phyloP scores from a whole-genome alignment of 2,797 vertebrate species.

The Thalassophryne amazonica region DNA sequence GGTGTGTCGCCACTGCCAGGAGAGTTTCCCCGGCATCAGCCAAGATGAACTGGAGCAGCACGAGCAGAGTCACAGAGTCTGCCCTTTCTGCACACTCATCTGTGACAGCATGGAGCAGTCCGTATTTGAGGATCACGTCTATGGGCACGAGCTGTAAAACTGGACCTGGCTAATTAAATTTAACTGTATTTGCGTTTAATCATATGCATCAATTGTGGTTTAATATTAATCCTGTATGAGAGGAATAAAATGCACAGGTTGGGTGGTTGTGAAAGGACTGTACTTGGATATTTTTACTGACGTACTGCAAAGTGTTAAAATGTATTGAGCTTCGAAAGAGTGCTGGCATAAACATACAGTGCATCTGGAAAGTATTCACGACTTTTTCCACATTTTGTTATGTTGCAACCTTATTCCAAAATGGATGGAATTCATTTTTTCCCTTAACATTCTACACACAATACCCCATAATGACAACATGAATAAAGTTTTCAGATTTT shows the following conservation, averaged over 20 bases:
- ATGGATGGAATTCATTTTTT: too few species aligned
- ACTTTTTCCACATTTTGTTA: too few species aligned
- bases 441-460: too few species aligned
- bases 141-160: slow-evolving; percentile 68
- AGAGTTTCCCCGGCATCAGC: slow-evolving; percentile 72
- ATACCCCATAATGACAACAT: too few species aligned
- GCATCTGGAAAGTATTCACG: too few species aligned
- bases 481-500: too few species aligned
- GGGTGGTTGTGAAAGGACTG: not conserved
- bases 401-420: too few species aligned
- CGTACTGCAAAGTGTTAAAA: not conserved
- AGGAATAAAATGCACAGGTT: not conserved
- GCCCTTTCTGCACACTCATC: slow-evolving; percentile 77
- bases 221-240: not conserved
- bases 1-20: slow-evolving; percentile 71
- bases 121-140: slow-evolving; percentile 77
- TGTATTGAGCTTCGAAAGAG: too few species aligned
- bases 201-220: not conserved
- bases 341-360: too few species aligned
- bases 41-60: slow-evolving; percentile 64
- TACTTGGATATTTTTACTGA: not conserved
- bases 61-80: slow-evolving; percentile 72
- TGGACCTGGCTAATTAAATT: accelerated
- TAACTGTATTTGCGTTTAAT: too few species aligned
- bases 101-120: slow-evolving; percentile 74